These are phyloP conservation scores for Crenichthys baileyi DNA, from an alignment of 2,797 vertebrate genomes.

Conservation along the genomic window DNA sequence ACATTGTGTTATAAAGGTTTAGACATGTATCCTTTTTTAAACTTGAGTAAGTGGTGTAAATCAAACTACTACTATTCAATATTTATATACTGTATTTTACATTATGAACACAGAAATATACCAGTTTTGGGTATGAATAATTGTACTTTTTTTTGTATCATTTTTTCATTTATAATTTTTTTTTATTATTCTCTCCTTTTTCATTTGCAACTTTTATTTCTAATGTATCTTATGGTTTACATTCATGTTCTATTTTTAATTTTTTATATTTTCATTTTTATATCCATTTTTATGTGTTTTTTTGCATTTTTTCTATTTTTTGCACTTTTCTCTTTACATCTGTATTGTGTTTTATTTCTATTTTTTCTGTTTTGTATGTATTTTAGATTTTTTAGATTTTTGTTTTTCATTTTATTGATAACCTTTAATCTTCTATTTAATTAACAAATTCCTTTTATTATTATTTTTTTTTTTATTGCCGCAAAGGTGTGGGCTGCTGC, in stretches of 20 bases:
- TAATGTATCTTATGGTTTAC: background rate
- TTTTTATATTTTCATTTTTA: background rate
- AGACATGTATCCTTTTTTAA: too few species aligned
- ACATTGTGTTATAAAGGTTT: too few species aligned
- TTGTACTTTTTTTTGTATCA: background rate
- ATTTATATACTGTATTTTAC: background rate
- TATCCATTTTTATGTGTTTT: background rate
- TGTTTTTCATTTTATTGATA: background rate
- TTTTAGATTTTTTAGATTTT: background rate
- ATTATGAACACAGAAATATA: background rate
- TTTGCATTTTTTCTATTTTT: background rate
- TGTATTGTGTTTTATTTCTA: background rate
- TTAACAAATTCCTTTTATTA: background rate
- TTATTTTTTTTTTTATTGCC: slow-evolving; percentile 1
- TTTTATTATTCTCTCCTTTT: background rate
- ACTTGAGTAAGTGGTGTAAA: background rate
- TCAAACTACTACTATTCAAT: background rate
- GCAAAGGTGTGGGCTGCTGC: slow-evolving; percentile 91
- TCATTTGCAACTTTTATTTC: background rate
- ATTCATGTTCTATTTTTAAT: background rate
- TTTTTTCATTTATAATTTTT: background rate
- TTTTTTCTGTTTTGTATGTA: background rate
- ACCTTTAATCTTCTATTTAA: background rate
- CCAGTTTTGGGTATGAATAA: background rate
- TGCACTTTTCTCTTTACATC: background rate